A percentile compares a stretch with the other conserved stretches of the same genome.
Evolutionary conservation across 2,888 invertebrate species (phyloP).

Genomic region (Mythimna albipuncta): DNA sequence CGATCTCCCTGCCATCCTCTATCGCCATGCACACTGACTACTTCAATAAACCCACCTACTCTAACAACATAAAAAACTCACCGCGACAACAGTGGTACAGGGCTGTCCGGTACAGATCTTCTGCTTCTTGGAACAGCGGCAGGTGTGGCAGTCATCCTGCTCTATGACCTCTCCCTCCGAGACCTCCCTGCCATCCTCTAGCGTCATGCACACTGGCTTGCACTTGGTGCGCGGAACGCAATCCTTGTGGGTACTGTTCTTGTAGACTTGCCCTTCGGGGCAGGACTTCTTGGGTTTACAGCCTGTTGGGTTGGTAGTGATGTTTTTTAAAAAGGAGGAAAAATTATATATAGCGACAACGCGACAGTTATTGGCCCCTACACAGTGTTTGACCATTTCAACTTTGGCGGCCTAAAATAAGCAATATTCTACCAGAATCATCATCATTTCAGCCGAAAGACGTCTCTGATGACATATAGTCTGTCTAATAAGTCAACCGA

Average conservation of each 20-base stretch:
- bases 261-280: conserved; percentile 93
- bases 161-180: conserved; percentile 95
- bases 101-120: conserved; percentile 93
- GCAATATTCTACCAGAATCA: too few relatives aligned
- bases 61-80: conserved; percentile 59
- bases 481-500: too few relatives aligned
- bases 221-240: conserved; percentile 95
- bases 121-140: conserved; percentile 93
- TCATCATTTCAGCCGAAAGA: too few relatives aligned
- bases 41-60: not conserved
- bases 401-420: too few relatives aligned
- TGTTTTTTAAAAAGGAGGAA: too few relatives aligned
- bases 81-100: conserved; percentile 85
- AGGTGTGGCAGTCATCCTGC: conserved; percentile 95
- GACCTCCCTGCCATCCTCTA: conserved; percentile 91
- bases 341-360: too few relatives aligned
- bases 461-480: too few relatives aligned
- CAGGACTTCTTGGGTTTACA: conserved; percentile 94
- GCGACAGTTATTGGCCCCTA: too few relatives aligned
- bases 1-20: conserved; percentile 91
- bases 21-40: conserved; percentile 91
- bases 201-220: conserved; percentile 92
- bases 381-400: too few relatives aligned
- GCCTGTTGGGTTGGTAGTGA: conserved; percentile 80
- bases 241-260: conserved; percentile 92